phyloP scores from a whole-genome alignment of 2,113 vertebrate species.

The Anhinga anhinga region DNA sequence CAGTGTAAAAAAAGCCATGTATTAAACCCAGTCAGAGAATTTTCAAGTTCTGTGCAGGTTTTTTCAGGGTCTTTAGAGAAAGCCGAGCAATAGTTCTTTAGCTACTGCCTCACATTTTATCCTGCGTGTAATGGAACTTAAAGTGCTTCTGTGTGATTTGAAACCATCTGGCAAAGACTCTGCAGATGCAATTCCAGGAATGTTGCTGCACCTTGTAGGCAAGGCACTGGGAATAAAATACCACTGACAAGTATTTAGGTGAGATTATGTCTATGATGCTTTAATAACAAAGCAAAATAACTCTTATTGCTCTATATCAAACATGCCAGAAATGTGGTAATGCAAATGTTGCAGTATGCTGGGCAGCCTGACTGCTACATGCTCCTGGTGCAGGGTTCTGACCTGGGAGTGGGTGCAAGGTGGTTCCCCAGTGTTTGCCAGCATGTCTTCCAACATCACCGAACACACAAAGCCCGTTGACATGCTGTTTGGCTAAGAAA shows the following conservation, averaged over 20 bases:
- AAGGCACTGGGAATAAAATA: not conserved
- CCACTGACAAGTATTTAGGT: not conserved
- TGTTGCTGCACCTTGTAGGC: not conserved
- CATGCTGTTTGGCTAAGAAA: not conserved
- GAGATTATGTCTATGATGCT: not conserved
- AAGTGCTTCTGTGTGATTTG: not conserved
- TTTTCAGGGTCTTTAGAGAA: not conserved
- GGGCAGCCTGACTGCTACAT: not conserved
- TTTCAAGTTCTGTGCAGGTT: not conserved
- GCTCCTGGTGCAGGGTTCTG: not conserved
- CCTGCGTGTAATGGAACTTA: not conserved
- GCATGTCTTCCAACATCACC: not conserved
- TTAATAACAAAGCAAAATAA: not conserved
- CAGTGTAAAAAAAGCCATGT: not conserved
- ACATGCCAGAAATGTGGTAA: not conserved
- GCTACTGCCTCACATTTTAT: not conserved
- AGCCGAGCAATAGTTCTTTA: not conserved
- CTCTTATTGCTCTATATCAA: not conserved
- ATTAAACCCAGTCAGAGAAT: not conserved
- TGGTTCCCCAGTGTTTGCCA: not conserved
- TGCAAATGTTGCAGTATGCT: not conserved
- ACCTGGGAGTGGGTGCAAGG: accelerated
- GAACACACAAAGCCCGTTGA: not conserved
- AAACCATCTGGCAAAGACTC: not conserved
- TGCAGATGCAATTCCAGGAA: not conserved